Conservation (phyloP, 1,140 invertebrate genomes). For the Drosophila sulfurigaster region DNA sequence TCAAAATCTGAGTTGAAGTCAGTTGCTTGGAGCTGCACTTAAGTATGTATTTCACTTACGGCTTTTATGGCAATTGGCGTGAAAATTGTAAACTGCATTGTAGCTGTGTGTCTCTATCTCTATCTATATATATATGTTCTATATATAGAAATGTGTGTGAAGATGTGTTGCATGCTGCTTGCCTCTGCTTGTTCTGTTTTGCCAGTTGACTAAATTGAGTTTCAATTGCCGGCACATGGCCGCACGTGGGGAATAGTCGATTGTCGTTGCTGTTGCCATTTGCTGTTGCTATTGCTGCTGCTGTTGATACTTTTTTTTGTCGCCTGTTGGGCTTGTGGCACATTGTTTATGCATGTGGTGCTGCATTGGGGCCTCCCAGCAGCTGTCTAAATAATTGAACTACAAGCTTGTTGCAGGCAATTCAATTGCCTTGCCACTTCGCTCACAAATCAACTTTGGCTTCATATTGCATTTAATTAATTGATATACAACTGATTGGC, state of each 20-base stretch:
- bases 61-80: constrained; percentile 82
- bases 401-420: constrained; percentile 32
- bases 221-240: constrained; percentile 79
- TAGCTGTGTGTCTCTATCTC: constrained; percentile 3
- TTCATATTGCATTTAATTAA: constrained; percentile 55
- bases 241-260: constrained; percentile 75
- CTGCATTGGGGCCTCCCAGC: constrained; percentile 19
- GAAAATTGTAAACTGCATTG: constrained; percentile 82
- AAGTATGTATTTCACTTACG: constrained; percentile 81
- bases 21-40: constrained; percentile 61
- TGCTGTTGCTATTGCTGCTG: not conserved
- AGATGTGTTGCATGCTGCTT: constrained; percentile 16
- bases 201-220: constrained; percentile 80
- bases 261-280: constrained; percentile 42
- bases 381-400: constrained; percentile 72
- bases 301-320: constrained; percentile 53
- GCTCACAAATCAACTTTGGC: constrained; percentile 11
- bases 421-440: constrained; percentile 13
- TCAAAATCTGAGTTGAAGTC: constrained; percentile 4
- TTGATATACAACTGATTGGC: constrained; percentile 53
- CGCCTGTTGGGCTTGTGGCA: constrained; percentile 47
- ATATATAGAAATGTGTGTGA: not conserved
- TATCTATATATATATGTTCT: not conserved
- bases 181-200: constrained; percentile 27
- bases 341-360: constrained; percentile 69